Conservation (phyloP, 2,888 invertebrate species). For the Hedychridium roseum region DNA sequence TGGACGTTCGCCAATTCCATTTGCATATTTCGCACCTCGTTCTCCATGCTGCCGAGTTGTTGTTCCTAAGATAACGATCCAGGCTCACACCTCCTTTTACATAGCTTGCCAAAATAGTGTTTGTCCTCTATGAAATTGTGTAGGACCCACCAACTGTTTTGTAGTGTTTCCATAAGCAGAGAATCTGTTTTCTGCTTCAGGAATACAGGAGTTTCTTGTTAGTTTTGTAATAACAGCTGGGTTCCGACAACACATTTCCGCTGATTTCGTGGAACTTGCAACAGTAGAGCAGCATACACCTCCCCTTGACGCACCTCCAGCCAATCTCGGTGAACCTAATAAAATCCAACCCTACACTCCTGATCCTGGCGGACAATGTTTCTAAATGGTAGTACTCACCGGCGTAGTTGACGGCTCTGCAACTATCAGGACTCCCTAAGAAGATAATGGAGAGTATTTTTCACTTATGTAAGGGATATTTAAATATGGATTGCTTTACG, state of each 20-base stretch:
- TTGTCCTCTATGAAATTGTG: not conserved
- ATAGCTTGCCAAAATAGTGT: not conserved
- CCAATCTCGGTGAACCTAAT: constrained; percentile 38
- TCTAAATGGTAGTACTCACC: not conserved
- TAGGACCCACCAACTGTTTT: constrained; percentile 58
- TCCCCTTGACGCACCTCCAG: constrained; percentile 49
- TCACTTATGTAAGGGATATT: not conserved
- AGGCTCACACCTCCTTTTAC: too few species aligned
- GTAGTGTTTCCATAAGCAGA: constrained; percentile 63
- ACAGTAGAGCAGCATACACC: constrained; percentile 21
- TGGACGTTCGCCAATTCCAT: constrained; percentile 66
- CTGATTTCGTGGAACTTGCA: constrained; percentile 23
- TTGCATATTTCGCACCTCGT: constrained; percentile 69
- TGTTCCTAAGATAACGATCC: constrained; percentile 70
- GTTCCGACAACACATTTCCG: constrained; percentile 44
- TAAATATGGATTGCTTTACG: not conserved
- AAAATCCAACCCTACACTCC: not conserved
- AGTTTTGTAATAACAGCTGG: constrained; percentile 31
- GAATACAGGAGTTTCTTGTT: too few species aligned
- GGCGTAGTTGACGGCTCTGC: not conserved
- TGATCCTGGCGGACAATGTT: not conserved
- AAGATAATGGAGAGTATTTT: not conserved
- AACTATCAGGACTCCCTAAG: constrained; percentile 9
- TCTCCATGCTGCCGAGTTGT: constrained; percentile 69
- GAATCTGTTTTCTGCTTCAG: constrained; percentile 62